Evolutionary conservation across 2,797 vertebrate genomes (phyloP).

Genomic region (Chaetodon trifasciatus): DNA sequence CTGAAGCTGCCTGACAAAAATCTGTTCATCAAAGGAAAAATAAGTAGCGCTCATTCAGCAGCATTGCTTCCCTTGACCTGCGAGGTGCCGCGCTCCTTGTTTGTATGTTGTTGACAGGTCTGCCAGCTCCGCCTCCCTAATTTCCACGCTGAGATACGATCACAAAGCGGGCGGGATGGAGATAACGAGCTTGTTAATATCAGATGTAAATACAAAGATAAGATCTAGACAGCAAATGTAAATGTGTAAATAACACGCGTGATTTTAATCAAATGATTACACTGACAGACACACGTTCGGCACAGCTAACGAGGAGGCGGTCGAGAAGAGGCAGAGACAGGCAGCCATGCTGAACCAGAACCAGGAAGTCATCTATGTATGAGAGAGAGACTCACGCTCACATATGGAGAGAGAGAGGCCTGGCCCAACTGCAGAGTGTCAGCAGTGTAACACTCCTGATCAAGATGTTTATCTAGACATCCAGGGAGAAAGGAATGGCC

Average conservation of each 20-base stretch:
- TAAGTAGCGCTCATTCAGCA: not conserved
- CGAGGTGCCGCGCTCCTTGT: not conserved
- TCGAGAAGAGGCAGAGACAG: not conserved
- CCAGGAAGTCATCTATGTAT: not conserved
- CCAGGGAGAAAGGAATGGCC: conserved; percentile 1
- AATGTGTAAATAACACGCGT: conserved; percentile 13
- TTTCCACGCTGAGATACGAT: conserved; percentile 37
- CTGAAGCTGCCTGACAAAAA: not conserved
- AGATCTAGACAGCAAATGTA: conserved; percentile 4
- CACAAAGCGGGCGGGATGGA: not conserved
- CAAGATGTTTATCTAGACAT: conserved; percentile 42
- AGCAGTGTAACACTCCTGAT: conserved; percentile 22
- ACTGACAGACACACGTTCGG: not conserved
- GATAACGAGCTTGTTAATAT: conserved; percentile 41
- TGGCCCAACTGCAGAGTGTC: conserved; percentile 20
- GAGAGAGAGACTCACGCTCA: conserved; percentile 6
- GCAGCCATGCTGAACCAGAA: not conserved
- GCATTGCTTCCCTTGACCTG: not conserved
- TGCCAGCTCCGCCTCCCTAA: not conserved
- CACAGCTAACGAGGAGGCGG: not conserved
- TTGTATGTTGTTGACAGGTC: conserved; percentile 10
- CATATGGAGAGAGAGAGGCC: not conserved
- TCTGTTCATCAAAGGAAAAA: not conserved
- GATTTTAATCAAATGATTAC: conserved; percentile 2
- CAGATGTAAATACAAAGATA: conserved; percentile 28